phyloP scores from a whole-genome alignment of 2,888 invertebrate genomes.

The Ferrisia virgata region DNA sequence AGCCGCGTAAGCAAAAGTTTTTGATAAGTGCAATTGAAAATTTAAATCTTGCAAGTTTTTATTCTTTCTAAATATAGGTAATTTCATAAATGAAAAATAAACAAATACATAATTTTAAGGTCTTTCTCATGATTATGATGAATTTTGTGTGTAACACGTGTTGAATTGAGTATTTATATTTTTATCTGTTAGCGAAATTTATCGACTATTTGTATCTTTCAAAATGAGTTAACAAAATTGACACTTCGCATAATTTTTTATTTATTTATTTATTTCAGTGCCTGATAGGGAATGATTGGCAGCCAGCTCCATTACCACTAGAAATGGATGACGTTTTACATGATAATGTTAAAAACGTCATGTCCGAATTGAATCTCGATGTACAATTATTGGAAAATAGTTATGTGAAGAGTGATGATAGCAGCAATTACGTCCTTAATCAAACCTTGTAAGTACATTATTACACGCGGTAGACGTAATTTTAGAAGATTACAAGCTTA shows the following conservation, averaged over 20 bases:
- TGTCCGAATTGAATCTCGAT: slow-evolving; percentile 50
- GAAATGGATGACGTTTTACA: slow-evolving; percentile 49
- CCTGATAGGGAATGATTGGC: slow-evolving; percentile 51
- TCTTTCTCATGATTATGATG: too few relatives aligned
- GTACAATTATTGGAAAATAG: slow-evolving; percentile 48
- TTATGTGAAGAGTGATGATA: slow-evolving; percentile 16
- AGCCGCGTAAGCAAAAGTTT: too few relatives aligned
- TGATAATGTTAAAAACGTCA: slow-evolving; percentile 49
- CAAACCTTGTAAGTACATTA: slow-evolving; percentile 40
- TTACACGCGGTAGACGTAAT: not conserved
- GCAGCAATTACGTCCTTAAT: slow-evolving; percentile 12
- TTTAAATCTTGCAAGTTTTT: too few relatives aligned
- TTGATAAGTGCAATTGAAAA: too few relatives aligned
- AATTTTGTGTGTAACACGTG: too few relatives aligned
- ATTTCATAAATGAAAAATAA: too few relatives aligned
- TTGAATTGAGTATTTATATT: too few relatives aligned
- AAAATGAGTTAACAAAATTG: not conserved
- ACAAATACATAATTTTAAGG: too few relatives aligned
- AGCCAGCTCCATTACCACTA: slow-evolving; percentile 50
- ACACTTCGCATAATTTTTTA: not conserved
- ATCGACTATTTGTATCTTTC: too few relatives aligned
- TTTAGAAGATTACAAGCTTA: not conserved
- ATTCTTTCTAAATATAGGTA: too few relatives aligned
- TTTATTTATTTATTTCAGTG: slow-evolving; percentile 49
- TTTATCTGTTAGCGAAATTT: too few relatives aligned